Evolutionary conservation across 2,888 invertebrate genomes (phyloP).

Genomic region (Eupeodes luniger): DNA sequence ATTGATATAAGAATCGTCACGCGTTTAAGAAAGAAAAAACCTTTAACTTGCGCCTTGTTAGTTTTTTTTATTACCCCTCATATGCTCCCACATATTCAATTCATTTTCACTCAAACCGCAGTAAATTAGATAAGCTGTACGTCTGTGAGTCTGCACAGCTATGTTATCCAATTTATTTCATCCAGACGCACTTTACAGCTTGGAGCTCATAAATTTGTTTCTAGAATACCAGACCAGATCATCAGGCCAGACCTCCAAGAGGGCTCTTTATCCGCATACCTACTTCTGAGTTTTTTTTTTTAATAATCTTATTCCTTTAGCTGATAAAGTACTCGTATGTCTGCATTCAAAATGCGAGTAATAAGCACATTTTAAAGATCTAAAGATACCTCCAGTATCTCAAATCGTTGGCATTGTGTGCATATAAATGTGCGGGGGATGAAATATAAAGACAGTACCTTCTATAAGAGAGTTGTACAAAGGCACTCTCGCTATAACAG

Average conservation of each 20-base stretch:
- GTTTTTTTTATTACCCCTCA: neutral
- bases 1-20: conserved; percentile 55
- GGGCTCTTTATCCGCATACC: neutral
- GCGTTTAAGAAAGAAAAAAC: neutral
- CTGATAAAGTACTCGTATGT: conserved; percentile 58
- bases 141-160: conserved; percentile 65
- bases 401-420: conserved; percentile 38
- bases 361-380: conserved; percentile 56
- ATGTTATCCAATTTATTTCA: conserved; percentile 72
- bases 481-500: neutral
- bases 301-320: conserved; percentile 68
- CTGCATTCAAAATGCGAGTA: conserved; percentile 60
- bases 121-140: conserved; percentile 68
- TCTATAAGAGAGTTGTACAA: neutral
- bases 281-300: neutral
- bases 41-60: neutral
- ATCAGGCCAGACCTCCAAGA: conserved; percentile 39
- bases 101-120: conserved; percentile 43
- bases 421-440: conserved; percentile 13
- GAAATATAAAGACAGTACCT: neutral
- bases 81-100: conserved; percentile 45
- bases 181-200: conserved; percentile 72
- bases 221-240: conserved; percentile 25
- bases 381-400: conserved; percentile 21
- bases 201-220: conserved; percentile 63